Base-by-base conservation (phyloP, 2,888 invertebrate species). In the Osmoderma eremita region DNA sequence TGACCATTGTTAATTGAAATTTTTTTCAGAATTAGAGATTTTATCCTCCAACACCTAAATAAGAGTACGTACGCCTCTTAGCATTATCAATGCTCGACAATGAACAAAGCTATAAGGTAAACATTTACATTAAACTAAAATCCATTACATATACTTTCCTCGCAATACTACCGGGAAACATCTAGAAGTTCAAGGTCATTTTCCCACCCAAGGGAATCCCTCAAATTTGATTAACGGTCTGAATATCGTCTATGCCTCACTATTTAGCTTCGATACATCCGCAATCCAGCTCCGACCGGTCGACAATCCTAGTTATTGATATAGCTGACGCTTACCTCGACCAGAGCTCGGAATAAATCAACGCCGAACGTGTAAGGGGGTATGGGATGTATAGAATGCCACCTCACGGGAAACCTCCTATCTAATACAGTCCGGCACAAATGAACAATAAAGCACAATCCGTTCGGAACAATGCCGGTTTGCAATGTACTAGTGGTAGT, bases 401-500 rank as follows among this genome's bases (percentile, higher is more conserved):
- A 50, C 50, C 50, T 50, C 50, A 36, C 36, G 69, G 63, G 69
- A 69, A 66, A 67, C 65, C 69, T 70, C 70, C 69, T 74, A 75
- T 74, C 74, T 74, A 75, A 75, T 75, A 74, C 72, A 73, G 73
- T 74, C 68, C 69, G 67, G 73, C 73, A 74, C 75, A 76, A 76
- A 75, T 76, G 73, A 75, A 75, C 76, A 76, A 77, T 73, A 76
- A 75, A 76, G 71, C 74, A 75, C 73, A 73, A 74, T 73, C 72
- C 71, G 69, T 70, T 73, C 69, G 71, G 73, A 75, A 76, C 74
- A 74, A 74, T 76, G 73, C 53, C 70, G 70, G 70, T 72, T 71
- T 69, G 71, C 72, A 69, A 4, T 13, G 36, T 71, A 69, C 51
- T 15, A 24, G 62, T 13, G 62, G 20, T 41, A 24, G 22, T 71